Percentiles rank a stretch among this genome's conserved stretches.
phyloP scores from a whole-genome alignment of 2,888 invertebrate genomes.

The Watsonalla binaria region DNA sequence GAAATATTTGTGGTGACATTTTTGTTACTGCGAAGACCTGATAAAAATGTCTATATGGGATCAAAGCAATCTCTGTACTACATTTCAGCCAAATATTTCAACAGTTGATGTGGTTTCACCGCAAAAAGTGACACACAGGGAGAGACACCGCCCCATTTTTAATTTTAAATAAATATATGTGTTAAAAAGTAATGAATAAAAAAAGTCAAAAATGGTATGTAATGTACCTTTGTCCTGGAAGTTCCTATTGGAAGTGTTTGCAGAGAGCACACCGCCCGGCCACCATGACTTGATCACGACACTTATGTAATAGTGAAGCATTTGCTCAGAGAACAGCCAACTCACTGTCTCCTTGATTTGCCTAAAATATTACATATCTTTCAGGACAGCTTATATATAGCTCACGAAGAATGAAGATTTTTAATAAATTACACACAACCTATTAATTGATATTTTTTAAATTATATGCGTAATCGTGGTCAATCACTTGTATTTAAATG shows the following conservation, averaged over 20 bases:
- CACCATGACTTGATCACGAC: conserved; percentile 92
- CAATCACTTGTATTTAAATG: too few relatives aligned
- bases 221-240: conserved; percentile 61
- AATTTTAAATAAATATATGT: too few relatives aligned
- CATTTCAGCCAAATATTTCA: too few relatives aligned
- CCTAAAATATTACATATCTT: conserved; percentile 55
- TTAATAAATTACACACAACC: neutral
- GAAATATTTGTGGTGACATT: too few relatives aligned
- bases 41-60: too few relatives aligned
- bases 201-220: neutral
- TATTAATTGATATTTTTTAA: neutral
- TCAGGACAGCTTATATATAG: neutral
- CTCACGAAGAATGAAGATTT: neutral
- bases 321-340: conserved; percentile 93
- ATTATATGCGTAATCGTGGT: too few relatives aligned
- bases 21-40: too few relatives aligned
- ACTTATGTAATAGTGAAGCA: conserved; percentile 92
- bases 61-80: too few relatives aligned
- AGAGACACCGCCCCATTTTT: too few relatives aligned
- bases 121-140: too few relatives aligned
- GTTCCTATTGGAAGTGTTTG: conserved; percentile 63
- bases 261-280: conserved; percentile 89
- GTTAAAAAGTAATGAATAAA: too few relatives aligned
- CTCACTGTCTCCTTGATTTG: conserved; percentile 92
- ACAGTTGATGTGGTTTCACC: too few relatives aligned